Conservation (phyloP, 2,797 vertebrate genomes). For the Falco biarmicus region DNA sequence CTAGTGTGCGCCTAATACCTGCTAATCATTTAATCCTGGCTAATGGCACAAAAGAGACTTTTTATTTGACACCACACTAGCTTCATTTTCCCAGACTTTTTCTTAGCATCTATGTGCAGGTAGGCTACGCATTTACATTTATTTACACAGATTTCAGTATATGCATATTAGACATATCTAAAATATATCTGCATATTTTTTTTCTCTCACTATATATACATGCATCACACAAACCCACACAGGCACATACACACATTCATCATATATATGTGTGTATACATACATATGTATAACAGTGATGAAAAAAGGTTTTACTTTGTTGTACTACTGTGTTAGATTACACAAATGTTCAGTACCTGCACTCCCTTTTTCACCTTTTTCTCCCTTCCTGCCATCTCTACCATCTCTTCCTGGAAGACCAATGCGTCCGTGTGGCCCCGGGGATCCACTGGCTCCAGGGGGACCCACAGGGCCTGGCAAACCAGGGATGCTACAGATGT, state of each 20-base stretch:
- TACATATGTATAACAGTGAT: not conserved
- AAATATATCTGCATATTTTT: not conserved
- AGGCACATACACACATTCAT: not conserved
- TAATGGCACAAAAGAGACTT: not conserved
- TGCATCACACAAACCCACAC: not conserved
- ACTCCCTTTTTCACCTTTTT: conserved; percentile 92
- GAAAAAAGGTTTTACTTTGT: not conserved
- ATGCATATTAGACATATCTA: not conserved
- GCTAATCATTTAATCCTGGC: not conserved
- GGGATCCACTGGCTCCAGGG: conserved; percentile 82
- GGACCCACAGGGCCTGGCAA: conserved; percentile 87
- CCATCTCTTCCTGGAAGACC: conserved; percentile 97
- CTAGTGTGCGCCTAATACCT: not conserved
- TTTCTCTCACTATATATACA: not conserved
- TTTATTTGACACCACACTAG: not conserved
- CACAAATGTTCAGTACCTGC: conserved; percentile 83
- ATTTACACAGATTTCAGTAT: not conserved
- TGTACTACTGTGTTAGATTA: not conserved
- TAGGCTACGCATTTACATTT: not conserved
- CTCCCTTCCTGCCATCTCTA: conserved; percentile 94
- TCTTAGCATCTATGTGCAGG: not conserved
- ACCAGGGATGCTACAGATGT: conserved; percentile 92
- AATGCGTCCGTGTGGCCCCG: conserved; percentile 88
- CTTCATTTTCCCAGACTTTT: not conserved
- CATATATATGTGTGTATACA: rapidly evolving